Conservation (phyloP, 1,140 invertebrate species). For the Dendroctonus valens region DNA sequence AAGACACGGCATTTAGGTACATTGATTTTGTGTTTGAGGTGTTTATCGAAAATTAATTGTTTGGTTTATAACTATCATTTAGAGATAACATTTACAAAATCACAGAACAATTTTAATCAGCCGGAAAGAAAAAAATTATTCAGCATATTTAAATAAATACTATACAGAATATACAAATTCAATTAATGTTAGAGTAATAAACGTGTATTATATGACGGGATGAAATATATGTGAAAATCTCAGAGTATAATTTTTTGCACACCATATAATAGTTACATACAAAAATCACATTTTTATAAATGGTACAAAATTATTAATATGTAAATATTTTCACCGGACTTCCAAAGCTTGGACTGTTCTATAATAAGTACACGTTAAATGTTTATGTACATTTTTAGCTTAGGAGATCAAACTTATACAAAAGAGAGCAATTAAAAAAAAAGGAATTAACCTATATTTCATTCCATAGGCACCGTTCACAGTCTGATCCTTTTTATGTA, state of each 20-base stretch:
- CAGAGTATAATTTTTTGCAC: neutral
- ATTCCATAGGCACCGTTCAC: slow-evolving; percentile 28
- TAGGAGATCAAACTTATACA: slow-evolving; percentile 13
- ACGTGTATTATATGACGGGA: neutral
- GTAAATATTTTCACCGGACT: neutral
- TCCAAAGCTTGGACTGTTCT: slow-evolving; percentile 13
- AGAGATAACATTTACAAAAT: slow-evolving; percentile 20
- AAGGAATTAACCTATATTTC: neutral
- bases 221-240: neutral
- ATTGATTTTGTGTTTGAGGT: slow-evolving; percentile 17
- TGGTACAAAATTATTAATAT: slow-evolving; percentile 2
- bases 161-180: slow-evolving; percentile 31
- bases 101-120: slow-evolving; percentile 20
- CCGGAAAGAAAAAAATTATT: slow-evolving; percentile 13
- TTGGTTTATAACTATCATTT: slow-evolving; percentile 13
- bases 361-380: slow-evolving; percentile 13
- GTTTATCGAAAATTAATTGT: neutral
- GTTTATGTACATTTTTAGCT: slow-evolving; percentile 15
- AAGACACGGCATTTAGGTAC: slow-evolving; percentile 32
- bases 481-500: slow-evolving; percentile 21
- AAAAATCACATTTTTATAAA: slow-evolving; percentile 5
- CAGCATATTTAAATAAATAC: slow-evolving; percentile 29
- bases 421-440: neutral
- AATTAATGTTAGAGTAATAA: slow-evolving; percentile 2
- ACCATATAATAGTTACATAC: slow-evolving; percentile 4